Conservation (phyloP, 2,113 vertebrate species). For the Neolamprologus falcicula region DNA sequence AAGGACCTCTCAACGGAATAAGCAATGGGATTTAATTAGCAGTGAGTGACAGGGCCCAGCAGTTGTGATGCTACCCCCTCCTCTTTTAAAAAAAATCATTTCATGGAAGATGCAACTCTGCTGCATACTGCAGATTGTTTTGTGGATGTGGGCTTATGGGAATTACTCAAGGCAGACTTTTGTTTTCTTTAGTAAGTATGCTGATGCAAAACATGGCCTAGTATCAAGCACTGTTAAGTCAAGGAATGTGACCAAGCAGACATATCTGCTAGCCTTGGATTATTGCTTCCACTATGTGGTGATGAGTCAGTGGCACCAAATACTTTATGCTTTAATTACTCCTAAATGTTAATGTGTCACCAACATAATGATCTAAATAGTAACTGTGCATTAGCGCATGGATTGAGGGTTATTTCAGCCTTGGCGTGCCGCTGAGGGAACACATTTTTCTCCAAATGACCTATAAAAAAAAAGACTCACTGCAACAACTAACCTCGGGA, state of each 20-base stretch:
- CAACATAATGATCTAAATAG: not conserved
- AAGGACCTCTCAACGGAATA: conserved; percentile 2
- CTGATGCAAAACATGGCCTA: not conserved
- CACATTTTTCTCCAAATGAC: not conserved
- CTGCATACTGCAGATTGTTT: not conserved
- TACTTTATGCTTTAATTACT: not conserved
- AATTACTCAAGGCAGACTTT: not conserved
- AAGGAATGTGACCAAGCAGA: not conserved
- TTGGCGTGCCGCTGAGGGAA: not conserved
- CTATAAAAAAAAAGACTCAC: conserved; percentile 5
- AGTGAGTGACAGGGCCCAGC: not conserved
- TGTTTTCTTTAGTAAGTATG: not conserved
- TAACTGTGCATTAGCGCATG: not conserved
- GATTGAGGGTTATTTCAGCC: not conserved
- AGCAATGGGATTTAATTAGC: conserved; percentile 39
- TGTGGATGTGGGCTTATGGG: not conserved
- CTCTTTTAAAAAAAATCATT: not conserved
- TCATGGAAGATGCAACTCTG: not conserved
- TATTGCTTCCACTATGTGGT: not conserved
- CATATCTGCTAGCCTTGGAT: not conserved
- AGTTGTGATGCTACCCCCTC: not conserved
- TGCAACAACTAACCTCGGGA: not conserved
- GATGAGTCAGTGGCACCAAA: not conserved
- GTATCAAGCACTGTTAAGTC: not conserved
- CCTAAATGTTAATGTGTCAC: not conserved